A percentile compares a stretch with the other conserved stretches of the same genome.
These are phyloP conservation scores for Peromyscus aztecus DNA, from an alignment of 2,797 vertebrate genomes.

Conservation along the genomic window DNA sequence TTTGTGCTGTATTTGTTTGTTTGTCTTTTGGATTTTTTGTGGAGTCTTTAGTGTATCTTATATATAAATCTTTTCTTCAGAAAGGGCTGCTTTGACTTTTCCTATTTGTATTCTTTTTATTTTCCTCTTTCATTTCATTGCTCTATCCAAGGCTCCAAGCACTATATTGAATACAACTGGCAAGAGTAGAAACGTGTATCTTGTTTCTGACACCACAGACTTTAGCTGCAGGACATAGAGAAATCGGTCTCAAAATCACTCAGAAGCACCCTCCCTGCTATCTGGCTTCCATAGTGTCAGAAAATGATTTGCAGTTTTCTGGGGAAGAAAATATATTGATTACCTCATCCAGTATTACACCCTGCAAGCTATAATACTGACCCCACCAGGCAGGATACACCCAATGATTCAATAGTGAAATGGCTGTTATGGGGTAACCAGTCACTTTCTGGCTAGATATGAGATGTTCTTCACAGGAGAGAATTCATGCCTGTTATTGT, in stretches of 20 bases:
- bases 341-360: not conserved
- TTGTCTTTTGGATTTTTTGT: not conserved
- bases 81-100: not conserved
- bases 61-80: not conserved
- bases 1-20: not conserved
- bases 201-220: not conserved
- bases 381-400: too few species aligned
- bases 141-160: not conserved
- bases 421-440: not conserved
- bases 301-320: not conserved
- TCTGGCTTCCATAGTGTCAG: not conserved
- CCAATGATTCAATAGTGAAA: not conserved
- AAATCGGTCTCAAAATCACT: not conserved
- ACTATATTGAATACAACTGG: not conserved
- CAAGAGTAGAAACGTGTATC: not conserved
- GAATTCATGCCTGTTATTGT: not conserved
- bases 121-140: not conserved
- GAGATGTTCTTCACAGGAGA: not conserved
- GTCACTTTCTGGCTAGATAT: not conserved
- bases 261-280: too few species aligned
- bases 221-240: not conserved
- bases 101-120: not conserved
- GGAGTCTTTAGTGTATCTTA: not conserved
- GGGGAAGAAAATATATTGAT: not conserved
- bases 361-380: not conserved